Base-by-base conservation (phyloP, 1,140 invertebrate species). In the Zaprionus ornatus region DNA sequence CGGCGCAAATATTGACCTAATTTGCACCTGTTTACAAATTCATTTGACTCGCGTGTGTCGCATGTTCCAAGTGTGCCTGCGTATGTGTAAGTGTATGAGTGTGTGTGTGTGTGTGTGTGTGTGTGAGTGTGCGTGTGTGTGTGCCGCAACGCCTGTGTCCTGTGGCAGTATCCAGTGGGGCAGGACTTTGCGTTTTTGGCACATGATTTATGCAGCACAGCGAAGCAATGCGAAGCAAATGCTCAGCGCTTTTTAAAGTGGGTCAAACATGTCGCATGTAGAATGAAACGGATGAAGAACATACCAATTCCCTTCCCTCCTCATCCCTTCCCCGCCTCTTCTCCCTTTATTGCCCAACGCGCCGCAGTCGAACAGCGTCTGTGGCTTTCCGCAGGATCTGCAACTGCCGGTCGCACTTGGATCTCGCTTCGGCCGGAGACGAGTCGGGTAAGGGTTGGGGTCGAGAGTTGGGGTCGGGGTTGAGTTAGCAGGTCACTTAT, bases 1-100 rank as follows among this genome's bases (percentile, higher is more conserved):
- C 66, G 68, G 40, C 62, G 87, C 73, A 83, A 80, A 80, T 87
- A 88, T 88, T 88, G 84, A 87, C 84, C 84, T 79, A 87, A 87
- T 87, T 88, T 88, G 85, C 80, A 87, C 74, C 84, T 87, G 84
- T 84, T 87, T 87, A 87, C 80, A 88, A 87, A 88, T 88, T 87
- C 84, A 87, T 88, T 88, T 66, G 73, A 73, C 73, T 56, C 64
- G 60, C 69, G 45, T 74, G 42, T 60, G 37, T 69, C 40, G n/a
- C 40, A 45, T 17, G 40, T 17, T 55, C 42, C 75, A 1, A n/a
- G 45, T 37, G 9, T 56, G n/a, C 27, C 13, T 25, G 54, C 63
- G 15, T 40, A 9, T 15, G 6, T 17, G 13, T 5, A 9, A 0
- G 25, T 2, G 42, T 35, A 27, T 25, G 19, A 40, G 13, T 37